Evolutionary conservation across 1,140 invertebrate genomes (phyloP).

Genomic region (Acromyrmex echinatior): DNA sequence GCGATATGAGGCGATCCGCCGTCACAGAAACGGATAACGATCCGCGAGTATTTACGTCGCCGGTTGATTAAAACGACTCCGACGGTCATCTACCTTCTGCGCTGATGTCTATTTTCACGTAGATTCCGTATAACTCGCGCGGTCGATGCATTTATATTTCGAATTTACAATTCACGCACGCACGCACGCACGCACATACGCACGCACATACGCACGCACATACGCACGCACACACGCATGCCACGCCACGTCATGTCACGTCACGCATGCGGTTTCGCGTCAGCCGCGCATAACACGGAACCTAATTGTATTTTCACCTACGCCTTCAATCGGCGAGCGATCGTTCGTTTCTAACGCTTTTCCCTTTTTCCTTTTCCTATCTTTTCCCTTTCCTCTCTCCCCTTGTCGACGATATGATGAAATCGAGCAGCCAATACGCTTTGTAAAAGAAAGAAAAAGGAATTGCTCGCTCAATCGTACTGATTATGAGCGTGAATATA

Average conservation of each 20-base stretch:
- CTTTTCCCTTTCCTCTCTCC: neutral
- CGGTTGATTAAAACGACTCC: conserved; percentile 60
- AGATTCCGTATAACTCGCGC: conserved; percentile 42
- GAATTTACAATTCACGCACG: conserved; percentile 64
- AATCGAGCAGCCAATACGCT: conserved; percentile 37
- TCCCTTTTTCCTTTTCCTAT: conserved; percentile 42
- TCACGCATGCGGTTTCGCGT: conserved; percentile 62
- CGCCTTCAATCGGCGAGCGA: conserved; percentile 40
- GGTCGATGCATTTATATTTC: conserved; percentile 59
- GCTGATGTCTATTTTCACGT: conserved; percentile 70
- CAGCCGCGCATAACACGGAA: conserved; percentile 69
- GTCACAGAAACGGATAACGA: conserved; percentile 53
- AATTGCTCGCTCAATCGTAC: neutral
- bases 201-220: conserved; percentile 1
- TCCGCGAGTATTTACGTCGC: conserved; percentile 56
- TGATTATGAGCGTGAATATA: neutral
- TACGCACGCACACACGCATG: conserved; percentile 23
- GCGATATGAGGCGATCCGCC: conserved; percentile 34
- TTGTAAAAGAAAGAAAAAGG: conserved; percentile 5
- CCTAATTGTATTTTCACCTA: conserved; percentile 75
- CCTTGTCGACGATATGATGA: conserved; percentile 47
- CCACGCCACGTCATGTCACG: neutral
- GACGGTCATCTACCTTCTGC: conserved; percentile 71
- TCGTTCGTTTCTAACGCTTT: conserved; percentile 46
- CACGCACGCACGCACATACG: conserved; percentile 2